A percentile compares a stretch with the other conserved stretches of the same genome.
Conservation (phyloP, 1,140 invertebrate species). For the fruit fly (Drosophila melanogaster) region DNA sequence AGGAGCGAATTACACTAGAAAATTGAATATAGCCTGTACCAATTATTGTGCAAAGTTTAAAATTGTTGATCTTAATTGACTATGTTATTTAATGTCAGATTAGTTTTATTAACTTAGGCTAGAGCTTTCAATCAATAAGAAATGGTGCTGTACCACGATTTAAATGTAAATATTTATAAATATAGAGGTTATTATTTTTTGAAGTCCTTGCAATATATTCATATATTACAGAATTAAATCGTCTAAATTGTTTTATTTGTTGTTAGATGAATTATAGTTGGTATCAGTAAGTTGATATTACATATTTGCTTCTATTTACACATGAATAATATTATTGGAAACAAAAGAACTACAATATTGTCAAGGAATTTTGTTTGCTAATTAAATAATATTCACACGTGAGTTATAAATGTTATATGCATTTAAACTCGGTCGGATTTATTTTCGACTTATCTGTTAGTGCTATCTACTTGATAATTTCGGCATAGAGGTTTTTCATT, state of each 20-base stretch:
- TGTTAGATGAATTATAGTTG: no score
- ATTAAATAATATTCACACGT: no score
- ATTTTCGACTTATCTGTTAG: no score
- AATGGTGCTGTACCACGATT: constrained; percentile 54
- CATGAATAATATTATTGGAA: no score
- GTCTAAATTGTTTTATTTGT: neutral
- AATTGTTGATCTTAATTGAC: constrained; percentile 33
- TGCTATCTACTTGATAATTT: no score
- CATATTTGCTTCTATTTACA: no score
- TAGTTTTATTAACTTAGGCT: constrained; percentile 38
- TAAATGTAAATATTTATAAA: constrained; percentile 44
- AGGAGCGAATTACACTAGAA: neutral
- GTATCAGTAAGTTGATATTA: no score
- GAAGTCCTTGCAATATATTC: constrained; percentile 40
- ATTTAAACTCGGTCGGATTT: no score
- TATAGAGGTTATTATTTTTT: constrained; percentile 29
- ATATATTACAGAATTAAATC: neutral
- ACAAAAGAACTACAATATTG: no score
- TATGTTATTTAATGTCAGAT: constrained; percentile 39
- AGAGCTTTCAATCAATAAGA: constrained; percentile 22
- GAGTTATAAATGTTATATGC: no score
- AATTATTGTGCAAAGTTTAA: constrained; percentile 24
- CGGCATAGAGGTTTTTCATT: no score
- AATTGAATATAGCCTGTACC: constrained; percentile 1
- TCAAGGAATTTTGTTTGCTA: no score